Evolutionary conservation across 2,113 vertebrate genomes (phyloP).

Genomic region (Megaleporinus macrocephalus): DNA sequence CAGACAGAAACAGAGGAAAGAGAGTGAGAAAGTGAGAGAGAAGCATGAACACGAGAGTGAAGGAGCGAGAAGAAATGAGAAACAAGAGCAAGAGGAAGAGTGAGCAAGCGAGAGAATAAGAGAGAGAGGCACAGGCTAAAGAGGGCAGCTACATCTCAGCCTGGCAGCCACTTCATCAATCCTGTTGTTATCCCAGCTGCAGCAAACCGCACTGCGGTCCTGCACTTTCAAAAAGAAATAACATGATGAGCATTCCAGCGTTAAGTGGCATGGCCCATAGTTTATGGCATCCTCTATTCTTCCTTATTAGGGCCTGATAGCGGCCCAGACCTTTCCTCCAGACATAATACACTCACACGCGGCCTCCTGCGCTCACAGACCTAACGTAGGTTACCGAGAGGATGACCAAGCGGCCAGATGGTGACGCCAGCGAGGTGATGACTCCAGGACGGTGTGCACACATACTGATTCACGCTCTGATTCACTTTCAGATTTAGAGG

Average conservation of each 20-base stretch:
- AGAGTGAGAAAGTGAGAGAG: neutral
- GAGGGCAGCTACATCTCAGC: constrained; percentile 33
- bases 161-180: constrained; percentile 50
- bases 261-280: constrained; percentile 38
- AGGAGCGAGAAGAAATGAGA: neutral
- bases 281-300: constrained; percentile 41
- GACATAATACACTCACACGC: constrained; percentile 5
- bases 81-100: constrained; percentile 6
- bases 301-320: constrained; percentile 48
- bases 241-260: constrained; percentile 51
- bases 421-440: constrained; percentile 9
- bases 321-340: constrained; percentile 24
- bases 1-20: neutral
- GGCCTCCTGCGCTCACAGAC: constrained; percentile 1
- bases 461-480: constrained; percentile 3
- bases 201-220: constrained; percentile 33
- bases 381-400: neutral
- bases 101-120: constrained; percentile 36
- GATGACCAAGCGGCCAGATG: constrained; percentile 6
- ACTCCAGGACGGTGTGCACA: neutral
- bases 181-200: constrained; percentile 52
- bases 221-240: constrained; percentile 47
- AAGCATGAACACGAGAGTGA: constrained; percentile 30
- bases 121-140: neutral
- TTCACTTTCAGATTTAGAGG: neutral